Base-by-base conservation (phyloP, 2,797 vertebrate species). In the Poeciliopsis presidionis region DNA sequence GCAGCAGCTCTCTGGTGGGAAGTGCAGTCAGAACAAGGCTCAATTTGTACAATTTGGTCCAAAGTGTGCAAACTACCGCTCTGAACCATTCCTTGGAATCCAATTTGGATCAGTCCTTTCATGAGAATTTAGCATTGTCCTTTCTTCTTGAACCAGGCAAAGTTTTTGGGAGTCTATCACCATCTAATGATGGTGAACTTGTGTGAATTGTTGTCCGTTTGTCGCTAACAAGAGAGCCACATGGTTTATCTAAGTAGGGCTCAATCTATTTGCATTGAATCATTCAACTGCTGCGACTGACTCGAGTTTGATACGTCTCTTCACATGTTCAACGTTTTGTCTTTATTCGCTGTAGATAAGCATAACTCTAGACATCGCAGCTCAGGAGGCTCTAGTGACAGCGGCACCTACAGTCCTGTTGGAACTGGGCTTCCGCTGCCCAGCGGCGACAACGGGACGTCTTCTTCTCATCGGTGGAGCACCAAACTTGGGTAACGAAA, bases 331-430 rank as follows among this genome's bases (percentile, higher is more conserved):
- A 61, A 18, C 2, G 5, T 65, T n/a, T 88, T 25, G 18, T 45
- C 61, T 74, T 81, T n/a, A 6, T 71, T 59, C 14, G 67, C 30
- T 86, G 57, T 74, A 96, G 96, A 82, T 84, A 96, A 96, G 83
- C 86, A 89, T 72, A 94, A 59, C 90, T 87, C 82, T 25, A 95
- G 79, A 86, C 94, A 94, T 1, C 93, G 92, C 45, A 86, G 91
- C 91, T 96, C 95, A 49, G 94, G 89, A 55, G 91, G 94, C 43
- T 94, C 93, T 3, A 90, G 80, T 87, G 94, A 96, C 28, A 95
- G 92, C 36, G 90, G 85, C 71, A 95, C 95, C 76, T 92, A 95
- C 76, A 96, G 95, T 87, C 95, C 95, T 16, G 88, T 95, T 39
- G 95, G 93, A 80, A 84, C 85, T 4, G 57, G 92, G 14, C 93